Evolutionary conservation across 2,797 vertebrate genomes (phyloP), one percentile per base, ranked within the genome.

Genomic region (Rhabdomys pumilio): DNA sequence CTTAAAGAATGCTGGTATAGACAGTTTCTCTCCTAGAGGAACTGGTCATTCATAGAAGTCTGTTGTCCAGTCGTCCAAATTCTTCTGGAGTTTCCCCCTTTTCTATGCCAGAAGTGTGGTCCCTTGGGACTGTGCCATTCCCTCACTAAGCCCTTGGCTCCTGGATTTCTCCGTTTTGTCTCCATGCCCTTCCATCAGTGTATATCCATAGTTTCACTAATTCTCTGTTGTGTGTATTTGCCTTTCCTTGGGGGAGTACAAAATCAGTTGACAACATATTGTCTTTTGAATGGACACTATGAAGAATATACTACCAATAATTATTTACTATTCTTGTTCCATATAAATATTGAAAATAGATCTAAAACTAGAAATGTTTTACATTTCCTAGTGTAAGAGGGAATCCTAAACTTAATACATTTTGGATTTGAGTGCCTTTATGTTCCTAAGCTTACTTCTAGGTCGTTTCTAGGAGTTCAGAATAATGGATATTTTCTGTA

Each of bases 311-410:
- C 24, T 91, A 3, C 67, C 75, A 91, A 80, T 31, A 13, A 67
- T 94, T 73, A 81, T 29, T 90, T 72, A 90, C 76, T 61, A 50
- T 53, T 55, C 59, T 89, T 89, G 14, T 92, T 88, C 73, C 26
- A 77, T 2, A 34, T 29, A 85, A 83, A 95, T 93, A 72, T n/a
- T 94, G 50, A 61, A 96, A 76, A 17, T 88, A 75, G 31, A 34
- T 92, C 50, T 92, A 86, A 95, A 93, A 22, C 47, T 44, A 93
- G 79, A 83, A 82, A 17, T 50, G 20, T 3, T 57, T 22, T 77
- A 19, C 1, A 73, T 29, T 76, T 91, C 38, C 44, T 90, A 95
- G 88, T 57, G 6, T 76, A 87, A 82, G 26, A 69, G 14, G 31
- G 26, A 82, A 55, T 90, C 38, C 93, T 91, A 92, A 87, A 81